Evolutionary conservation across 2,888 invertebrate species (phyloP).

Genomic region (Gastrophysa polygoni): DNA sequence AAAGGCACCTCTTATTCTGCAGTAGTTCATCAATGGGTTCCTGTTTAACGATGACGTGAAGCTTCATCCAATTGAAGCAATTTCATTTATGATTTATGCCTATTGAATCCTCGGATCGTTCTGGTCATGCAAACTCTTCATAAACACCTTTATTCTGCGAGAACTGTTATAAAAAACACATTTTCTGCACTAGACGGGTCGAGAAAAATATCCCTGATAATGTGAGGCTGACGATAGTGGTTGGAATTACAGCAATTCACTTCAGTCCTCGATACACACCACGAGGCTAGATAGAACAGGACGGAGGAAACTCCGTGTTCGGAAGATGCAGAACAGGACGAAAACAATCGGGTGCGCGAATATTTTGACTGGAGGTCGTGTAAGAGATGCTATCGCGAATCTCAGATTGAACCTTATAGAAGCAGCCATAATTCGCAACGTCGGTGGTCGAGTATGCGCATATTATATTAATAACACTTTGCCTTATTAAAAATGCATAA

Average conservation of each 20-base stretch:
- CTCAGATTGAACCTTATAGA: conserved; percentile 53
- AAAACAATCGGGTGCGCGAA: conserved; percentile 35
- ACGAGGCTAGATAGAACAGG: neutral
- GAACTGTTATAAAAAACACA: conserved; percentile 12
- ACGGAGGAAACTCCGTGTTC: neutral
- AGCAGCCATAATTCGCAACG: conserved; percentile 45
- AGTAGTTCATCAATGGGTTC: too few relatives aligned
- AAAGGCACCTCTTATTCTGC: too few relatives aligned
- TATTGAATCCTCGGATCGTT: too few relatives aligned
- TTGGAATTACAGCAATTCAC: neutral
- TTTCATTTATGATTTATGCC: neutral
- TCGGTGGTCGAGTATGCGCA: conserved; percentile 56
- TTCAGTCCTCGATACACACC: neutral
- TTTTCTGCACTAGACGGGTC: neutral
- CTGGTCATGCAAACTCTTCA: conserved; percentile 11
- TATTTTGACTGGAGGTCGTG: conserved; percentile 42
- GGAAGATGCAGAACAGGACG: conserved; percentile 34
- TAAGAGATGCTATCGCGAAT: conserved; percentile 52
- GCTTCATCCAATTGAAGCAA: too few relatives aligned
- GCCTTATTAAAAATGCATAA: conserved; percentile 58
- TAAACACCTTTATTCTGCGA: conserved; percentile 12
- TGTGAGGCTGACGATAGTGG: conserved; percentile 6
- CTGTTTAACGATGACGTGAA: too few relatives aligned
- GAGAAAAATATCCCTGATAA: neutral
- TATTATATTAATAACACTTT: conserved; percentile 58